Evolutionary conservation across 2,888 invertebrate species (phyloP), one percentile per base, ranked within the genome.

Genomic region (Tiphia femorata): DNA sequence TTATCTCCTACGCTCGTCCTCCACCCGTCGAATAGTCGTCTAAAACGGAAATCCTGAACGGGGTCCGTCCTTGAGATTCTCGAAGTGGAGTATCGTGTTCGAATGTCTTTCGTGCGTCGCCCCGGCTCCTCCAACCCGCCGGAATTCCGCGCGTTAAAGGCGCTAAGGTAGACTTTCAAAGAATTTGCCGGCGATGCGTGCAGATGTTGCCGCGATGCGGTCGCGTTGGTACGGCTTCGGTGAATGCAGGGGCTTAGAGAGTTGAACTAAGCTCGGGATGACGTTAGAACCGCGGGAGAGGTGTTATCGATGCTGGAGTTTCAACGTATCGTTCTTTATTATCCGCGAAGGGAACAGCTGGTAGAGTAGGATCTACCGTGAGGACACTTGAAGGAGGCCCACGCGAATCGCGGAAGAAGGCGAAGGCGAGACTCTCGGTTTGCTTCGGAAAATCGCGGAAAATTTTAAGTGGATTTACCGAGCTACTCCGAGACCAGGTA

Each of bases 71-170:
- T 56, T 58, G 50, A 74, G 74, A 78, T 76, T 69, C 64, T 53
- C 59, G 53, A 62, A 77, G 77, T 75, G 67, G 70, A 75, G 74
- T 77, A 73, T 72, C 77, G 73, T 75, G 77, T 78, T 73, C 64
- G 59, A 67, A 70, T 65, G 62, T 64, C 63, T 64, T 65, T 67
- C 64, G 51, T 51, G 59, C 14, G 12, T 33, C 33, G 33, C 33
- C 12, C 14, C 33, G 12, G 12, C 12, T n/a, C 33, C 12, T 14
- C 29, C n/a, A n/a, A n/a, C n/a, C 2, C 29, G 29, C 3, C 33
- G 33, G 33, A 33, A 33, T 33, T 33, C 17, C 27, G 6, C 47
- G 17, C 19, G 14, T 27, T 19, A 38, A 48, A 25, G 38, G 20
- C 25, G 27, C 17, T 6, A 19, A 49, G 38, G 38, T 25, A 38